These are phyloP conservation scores for Plecotus auritus DNA, from an alignment of 2,113 vertebrate genomes.

Conservation along the genomic window DNA sequence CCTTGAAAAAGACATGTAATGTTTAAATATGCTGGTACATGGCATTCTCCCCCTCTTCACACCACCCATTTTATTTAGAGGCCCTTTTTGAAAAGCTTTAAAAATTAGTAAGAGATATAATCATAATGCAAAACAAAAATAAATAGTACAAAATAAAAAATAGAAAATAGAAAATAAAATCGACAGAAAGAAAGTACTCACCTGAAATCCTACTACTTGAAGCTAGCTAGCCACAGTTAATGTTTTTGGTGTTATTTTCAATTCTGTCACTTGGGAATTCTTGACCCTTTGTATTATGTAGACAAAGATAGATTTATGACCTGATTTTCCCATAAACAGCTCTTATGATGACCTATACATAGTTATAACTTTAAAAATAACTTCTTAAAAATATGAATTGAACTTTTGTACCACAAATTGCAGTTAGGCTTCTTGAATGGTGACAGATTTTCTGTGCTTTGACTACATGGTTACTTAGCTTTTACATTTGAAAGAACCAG, in stretches of 20 bases:
- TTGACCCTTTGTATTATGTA: background rate
- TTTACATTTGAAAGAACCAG: background rate
- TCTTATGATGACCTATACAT: background rate
- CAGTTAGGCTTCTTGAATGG: background rate
- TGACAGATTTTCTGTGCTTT: background rate
- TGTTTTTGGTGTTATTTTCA: background rate
- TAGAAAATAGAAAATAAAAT: constrained; percentile 13
- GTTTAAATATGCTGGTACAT: background rate
- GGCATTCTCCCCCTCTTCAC: background rate
- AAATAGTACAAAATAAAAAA: background rate
- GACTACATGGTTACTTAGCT: background rate
- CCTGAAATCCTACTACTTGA: background rate
- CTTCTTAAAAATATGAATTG: background rate
- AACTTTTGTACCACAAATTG: background rate
- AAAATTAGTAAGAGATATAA: background rate
- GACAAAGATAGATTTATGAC: background rate
- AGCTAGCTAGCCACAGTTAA: background rate
- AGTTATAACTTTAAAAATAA: background rate
- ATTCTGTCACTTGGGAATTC: background rate
- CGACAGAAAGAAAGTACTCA: background rate
- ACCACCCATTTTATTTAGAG: background rate
- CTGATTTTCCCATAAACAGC: background rate
- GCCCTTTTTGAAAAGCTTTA: background rate
- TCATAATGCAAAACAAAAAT: background rate
- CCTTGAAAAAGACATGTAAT: background rate